A percentile compares a stretch with the other conserved stretches of the same genome.
These are phyloP conservation scores for Pterophyllum scalare DNA, from an alignment of 2,113 vertebrate species.

Conservation along the genomic window DNA sequence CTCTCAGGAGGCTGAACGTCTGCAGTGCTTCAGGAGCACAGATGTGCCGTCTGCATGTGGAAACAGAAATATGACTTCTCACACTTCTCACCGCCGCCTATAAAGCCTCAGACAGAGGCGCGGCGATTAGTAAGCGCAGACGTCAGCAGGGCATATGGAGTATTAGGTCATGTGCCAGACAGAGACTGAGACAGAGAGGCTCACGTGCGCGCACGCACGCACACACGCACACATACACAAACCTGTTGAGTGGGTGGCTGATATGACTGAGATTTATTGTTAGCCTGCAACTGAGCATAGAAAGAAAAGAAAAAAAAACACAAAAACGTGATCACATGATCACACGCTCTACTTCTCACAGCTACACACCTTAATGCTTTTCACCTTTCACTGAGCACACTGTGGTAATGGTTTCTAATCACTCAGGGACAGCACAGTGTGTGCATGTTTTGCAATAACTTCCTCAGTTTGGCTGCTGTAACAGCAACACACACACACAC, in stretches of 20 bases:
- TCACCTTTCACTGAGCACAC: background rate
- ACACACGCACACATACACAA: too few species aligned
- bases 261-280: background rate
- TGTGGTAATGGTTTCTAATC: background rate
- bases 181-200: background rate
- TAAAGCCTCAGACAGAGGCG: constrained; percentile 33
- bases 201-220: too few species aligned
- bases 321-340: background rate
- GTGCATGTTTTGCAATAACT: background rate
- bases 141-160: constrained; percentile 44
- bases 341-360: background rate
- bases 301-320: too few species aligned
- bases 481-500: background rate
- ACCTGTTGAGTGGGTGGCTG: background rate
- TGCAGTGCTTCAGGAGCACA: constrained; percentile 4
- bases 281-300: background rate
- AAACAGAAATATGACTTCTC: constrained; percentile 7
- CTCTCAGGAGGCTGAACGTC: background rate
- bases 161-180: constrained; percentile 39
- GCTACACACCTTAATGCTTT: background rate
- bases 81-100: constrained; percentile 18
- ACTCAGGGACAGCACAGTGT: background rate
- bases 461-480: background rate
- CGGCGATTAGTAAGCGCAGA: constrained; percentile 38
- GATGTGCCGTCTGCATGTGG: constrained; percentile 24